Evolutionary conservation across 2,113 vertebrate genomes (phyloP), one percentile per base, ranked within the genome.

Genomic region (Sceloporus undulatus): DNA sequence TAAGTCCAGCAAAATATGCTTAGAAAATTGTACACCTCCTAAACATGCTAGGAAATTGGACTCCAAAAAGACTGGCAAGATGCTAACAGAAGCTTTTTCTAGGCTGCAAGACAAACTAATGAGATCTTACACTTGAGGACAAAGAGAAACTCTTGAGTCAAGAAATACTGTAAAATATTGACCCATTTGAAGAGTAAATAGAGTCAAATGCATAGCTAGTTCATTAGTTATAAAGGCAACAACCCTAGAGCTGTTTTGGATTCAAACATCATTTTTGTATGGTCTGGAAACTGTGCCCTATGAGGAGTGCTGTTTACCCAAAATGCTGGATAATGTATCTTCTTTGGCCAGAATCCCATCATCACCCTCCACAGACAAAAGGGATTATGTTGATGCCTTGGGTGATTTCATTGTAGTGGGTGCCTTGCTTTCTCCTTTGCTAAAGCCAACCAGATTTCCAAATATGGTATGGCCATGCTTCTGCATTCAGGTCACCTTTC

Each of bases 21-120:
- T 56, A 62, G 42, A 16, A 54, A 86, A 54, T 56, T 23, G 54
- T 66, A 78, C 21, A 68, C 62, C 27, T 88, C 87, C 52, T 75
- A 14, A 76, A 74, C 16, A 85, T 34, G 52, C 9, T 21, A 65
- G 23, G 40, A 71, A 40, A 82, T 70, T 76, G 11, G 19, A 65
- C 29, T 42, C 56, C 62, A 42, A 73, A 70, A 73, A 10, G 19
- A 82, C 23, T 68, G 40, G 29, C 21, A 77, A 74, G 38, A 68
- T 77, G 62, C 62, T 87, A 73, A 91, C 86, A 42, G 29, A 62
- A 88, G 62, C 1, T 16, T 52, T 92, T 87, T 89, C 23, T 65
- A 1, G 3, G 62, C 25, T 19, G 65, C 48, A 18, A 84, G 21
- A 73, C 62, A 79, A 77, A 78, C 29, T 59, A 48, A 70, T 48